Conservation (phyloP, 2,113 vertebrate species). For the Elgaria multicarinata region DNA sequence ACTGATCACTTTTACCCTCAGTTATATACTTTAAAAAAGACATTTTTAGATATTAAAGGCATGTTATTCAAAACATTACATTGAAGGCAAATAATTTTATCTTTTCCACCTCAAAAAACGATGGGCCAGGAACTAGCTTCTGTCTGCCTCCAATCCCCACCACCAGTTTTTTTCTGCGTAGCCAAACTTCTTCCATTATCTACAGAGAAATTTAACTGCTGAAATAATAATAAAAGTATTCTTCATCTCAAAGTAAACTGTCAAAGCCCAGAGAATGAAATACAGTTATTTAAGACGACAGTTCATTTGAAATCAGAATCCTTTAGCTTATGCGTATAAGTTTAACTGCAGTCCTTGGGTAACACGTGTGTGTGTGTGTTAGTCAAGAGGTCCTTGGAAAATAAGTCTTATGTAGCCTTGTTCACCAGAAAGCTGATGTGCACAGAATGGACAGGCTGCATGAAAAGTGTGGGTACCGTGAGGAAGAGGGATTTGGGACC, state of each 20-base stretch:
- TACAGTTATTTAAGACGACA: conserved; percentile 49
- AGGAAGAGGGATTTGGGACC: conserved; percentile 97
- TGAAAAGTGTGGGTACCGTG: conserved; percentile 99
- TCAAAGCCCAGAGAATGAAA: conserved; percentile 76
- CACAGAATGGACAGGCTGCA: conserved; percentile 96
- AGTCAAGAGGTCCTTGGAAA: conserved; percentile 98
- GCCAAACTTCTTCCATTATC: conserved; percentile 63
- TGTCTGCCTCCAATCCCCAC: not conserved
- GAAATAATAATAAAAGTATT: conserved; percentile 71
- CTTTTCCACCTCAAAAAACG: conserved; percentile 67
- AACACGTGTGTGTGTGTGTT: conserved; percentile 63
- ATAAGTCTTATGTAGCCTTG: conserved; percentile 97
- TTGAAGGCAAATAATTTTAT: conserved; percentile 78
- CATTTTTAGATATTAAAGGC: conserved; percentile 72
- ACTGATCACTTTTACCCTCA: conserved; percentile 78
- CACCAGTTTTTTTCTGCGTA: conserved; percentile 64
- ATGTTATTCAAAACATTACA: conserved; percentile 76
- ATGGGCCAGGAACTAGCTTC: conserved; percentile 50
- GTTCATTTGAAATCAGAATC: conserved; percentile 71
- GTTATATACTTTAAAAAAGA: conserved; percentile 73
- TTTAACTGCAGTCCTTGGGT: conserved; percentile 61
- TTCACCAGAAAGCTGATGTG: conserved; percentile 94
- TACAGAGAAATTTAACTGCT: conserved; percentile 63
- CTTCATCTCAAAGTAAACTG: conserved; percentile 82
- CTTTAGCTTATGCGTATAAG: conserved; percentile 76